A percentile compares a stretch with the other conserved stretches of the same genome.
phyloP scores from a whole-genome alignment of 2,797 vertebrate species.

The Ceyx erithaca region DNA sequence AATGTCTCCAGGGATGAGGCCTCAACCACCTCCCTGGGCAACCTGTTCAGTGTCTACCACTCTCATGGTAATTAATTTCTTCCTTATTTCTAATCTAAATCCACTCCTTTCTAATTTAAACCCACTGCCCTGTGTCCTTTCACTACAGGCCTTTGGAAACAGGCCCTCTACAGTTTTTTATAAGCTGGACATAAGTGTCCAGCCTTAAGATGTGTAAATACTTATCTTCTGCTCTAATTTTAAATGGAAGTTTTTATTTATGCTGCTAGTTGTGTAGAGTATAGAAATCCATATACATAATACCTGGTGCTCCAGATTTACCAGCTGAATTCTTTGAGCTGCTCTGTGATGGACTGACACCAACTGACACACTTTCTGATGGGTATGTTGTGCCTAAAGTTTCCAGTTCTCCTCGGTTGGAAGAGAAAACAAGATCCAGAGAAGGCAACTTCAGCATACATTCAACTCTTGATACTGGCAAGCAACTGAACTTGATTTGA shows the following conservation, averaged over 20 bases:
- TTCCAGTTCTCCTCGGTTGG: constrained; percentile 95
- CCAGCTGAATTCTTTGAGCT: constrained; percentile 80
- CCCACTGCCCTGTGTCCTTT: no score
- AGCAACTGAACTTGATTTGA: constrained; percentile 98
- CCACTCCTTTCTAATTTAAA: no score
- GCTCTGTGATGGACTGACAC: constrained; percentile 79
- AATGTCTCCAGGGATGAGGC: no score
- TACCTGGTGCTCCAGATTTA: constrained; percentile 87
- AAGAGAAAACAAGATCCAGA: constrained; percentile 97
- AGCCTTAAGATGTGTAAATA: not conserved
- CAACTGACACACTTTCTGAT: constrained; percentile 78
- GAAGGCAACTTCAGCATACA: constrained; percentile 98
- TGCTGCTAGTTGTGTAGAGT: not conserved
- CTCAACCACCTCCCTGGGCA: no score
- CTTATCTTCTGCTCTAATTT: not conserved
- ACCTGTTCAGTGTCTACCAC: no score
- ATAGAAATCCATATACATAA: not conserved
- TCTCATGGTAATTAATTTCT: no score
- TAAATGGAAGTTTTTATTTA: not conserved
- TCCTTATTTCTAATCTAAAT: no score
- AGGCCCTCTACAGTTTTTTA: no score
- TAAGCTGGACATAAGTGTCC: not conserved
- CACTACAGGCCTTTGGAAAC: no score
- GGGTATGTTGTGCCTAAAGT: constrained; percentile 81
- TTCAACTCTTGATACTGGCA: constrained; percentile 96